Percentiles rank a stretch among this genome's conserved stretches.
These are phyloP conservation scores for Atta cephalotes DNA, from an alignment of 1,140 invertebrate species.

Conservation along the genomic window DNA sequence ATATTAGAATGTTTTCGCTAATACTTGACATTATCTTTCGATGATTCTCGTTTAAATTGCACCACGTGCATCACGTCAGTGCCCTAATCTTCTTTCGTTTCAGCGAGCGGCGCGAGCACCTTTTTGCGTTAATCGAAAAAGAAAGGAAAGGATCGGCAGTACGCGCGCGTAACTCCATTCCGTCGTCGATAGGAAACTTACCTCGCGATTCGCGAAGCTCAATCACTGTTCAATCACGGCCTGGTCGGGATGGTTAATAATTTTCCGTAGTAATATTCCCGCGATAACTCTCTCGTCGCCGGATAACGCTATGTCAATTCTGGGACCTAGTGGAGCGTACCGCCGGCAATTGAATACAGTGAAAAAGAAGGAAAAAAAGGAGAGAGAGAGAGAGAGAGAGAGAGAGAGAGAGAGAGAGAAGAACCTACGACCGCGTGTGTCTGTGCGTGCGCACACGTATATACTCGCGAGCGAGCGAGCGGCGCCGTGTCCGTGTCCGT, in stretches of 20 bases:
- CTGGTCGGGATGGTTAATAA: slow-evolving; percentile 68
- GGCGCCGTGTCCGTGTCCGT: slow-evolving; percentile 53
- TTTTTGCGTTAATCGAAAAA: slow-evolving; percentile 46
- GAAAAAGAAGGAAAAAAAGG: slow-evolving; percentile 13
- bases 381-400: background rate
- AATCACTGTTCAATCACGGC: slow-evolving; percentile 58
- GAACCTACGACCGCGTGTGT: background rate
- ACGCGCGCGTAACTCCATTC: slow-evolving; percentile 25
- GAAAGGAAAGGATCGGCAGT: background rate
- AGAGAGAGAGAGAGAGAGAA: background rate
- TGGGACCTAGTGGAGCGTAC: slow-evolving; percentile 67
- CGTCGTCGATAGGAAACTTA: slow-evolving; percentile 59
- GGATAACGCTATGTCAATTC: slow-evolving; percentile 76
- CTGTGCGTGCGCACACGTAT: background rate
- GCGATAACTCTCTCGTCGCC: slow-evolving; percentile 68
- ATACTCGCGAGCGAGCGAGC: background rate
- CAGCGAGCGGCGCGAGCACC: slow-evolving; percentile 9
- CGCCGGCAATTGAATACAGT: slow-evolving; percentile 61
- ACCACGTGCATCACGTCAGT: slow-evolving; percentile 17
- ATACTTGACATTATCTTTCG: background rate
- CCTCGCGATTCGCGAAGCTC: slow-evolving; percentile 53
- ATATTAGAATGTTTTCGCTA: background rate
- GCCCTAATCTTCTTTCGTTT: slow-evolving; percentile 50
- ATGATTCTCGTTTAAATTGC: slow-evolving; percentile 45
- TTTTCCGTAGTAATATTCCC: slow-evolving; percentile 71